Percentiles rank a stretch among this genome's conserved stretches.
Evolutionary conservation across 2,888 invertebrate species (phyloP).

Genomic region (Phytoseiulus persimilis): DNA sequence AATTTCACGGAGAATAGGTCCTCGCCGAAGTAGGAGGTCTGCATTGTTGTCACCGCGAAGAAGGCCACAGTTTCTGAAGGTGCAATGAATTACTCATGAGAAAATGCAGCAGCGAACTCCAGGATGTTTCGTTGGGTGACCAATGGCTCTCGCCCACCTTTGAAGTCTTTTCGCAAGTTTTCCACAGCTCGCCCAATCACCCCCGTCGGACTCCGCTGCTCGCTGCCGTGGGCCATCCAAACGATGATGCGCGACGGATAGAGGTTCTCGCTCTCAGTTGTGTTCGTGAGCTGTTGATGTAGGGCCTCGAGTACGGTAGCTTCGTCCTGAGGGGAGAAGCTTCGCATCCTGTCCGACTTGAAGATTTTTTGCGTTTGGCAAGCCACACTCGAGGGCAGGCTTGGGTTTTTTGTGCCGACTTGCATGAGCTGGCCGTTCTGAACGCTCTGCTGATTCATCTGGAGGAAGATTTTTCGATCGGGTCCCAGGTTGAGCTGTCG

Average conservation of each 20-base stretch:
- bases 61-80: constrained; percentile 8
- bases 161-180: background rate
- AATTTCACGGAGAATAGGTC: constrained; percentile 19
- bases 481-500: constrained; percentile 14
- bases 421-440: constrained; percentile 15
- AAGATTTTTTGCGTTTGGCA: constrained; percentile 8
- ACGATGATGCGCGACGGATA: background rate
- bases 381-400: background rate
- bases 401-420: background rate
- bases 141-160: too few species aligned
- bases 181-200: background rate
- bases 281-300: constrained; percentile 9
- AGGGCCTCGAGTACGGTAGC: constrained; percentile 21
- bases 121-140: too few species aligned
- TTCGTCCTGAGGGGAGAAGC: constrained; percentile 22
- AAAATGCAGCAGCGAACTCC: too few species aligned
- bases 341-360: background rate
- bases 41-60: constrained; percentile 9
- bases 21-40: constrained; percentile 27
- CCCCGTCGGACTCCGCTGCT: background rate
- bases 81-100: background rate
- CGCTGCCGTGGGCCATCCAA: constrained; percentile 27
- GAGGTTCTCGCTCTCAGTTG: background rate
- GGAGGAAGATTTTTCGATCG: background rate
- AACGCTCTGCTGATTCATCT: constrained; percentile 30